A percentile compares a stretch with the other conserved stretches of the same genome.
phyloP scores from a whole-genome alignment of 2,113 vertebrate genomes.

The Syngnathus scovelli region DNA sequence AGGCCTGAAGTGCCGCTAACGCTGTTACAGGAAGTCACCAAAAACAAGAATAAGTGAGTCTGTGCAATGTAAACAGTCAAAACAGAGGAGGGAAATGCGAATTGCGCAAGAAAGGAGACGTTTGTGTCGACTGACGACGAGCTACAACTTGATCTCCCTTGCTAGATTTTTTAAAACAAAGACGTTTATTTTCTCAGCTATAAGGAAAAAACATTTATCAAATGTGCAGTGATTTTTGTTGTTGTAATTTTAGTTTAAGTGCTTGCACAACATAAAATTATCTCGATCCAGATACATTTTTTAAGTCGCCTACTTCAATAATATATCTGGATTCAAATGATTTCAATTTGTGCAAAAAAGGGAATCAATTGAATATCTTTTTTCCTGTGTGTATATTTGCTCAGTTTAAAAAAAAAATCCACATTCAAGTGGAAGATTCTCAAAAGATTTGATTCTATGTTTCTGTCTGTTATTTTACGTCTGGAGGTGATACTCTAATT shows the following conservation, averaged over 20 bases:
- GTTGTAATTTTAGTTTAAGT: background rate
- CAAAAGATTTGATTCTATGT: constrained; percentile 23
- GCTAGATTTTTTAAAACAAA: too few relatives aligned
- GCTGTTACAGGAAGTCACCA: background rate
- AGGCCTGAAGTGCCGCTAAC: background rate
- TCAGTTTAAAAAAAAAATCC: constrained; percentile 5
- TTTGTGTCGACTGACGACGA: background rate
- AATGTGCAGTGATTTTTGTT: background rate
- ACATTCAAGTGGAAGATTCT: constrained; percentile 19
- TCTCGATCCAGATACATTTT: too few relatives aligned
- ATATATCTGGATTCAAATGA: too few relatives aligned
- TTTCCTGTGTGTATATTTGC: too few relatives aligned
- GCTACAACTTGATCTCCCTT: too few relatives aligned
- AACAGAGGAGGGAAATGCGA: background rate
- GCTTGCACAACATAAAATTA: too few relatives aligned
- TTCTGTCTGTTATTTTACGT: constrained; percentile 5
- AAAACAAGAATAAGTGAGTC: background rate
- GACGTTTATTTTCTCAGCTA: too few relatives aligned
- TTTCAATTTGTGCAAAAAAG: too few relatives aligned
- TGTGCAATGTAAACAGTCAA: background rate
- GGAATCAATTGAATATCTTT: too few relatives aligned
- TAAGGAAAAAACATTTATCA: background rate
- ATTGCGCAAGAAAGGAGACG: background rate
- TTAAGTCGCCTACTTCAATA: too few relatives aligned
- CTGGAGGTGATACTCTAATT: constrained; percentile 65